Evolutionary conservation across 2,113 vertebrate genomes (phyloP).

Genomic region (Todiramphus chloris): DNA sequence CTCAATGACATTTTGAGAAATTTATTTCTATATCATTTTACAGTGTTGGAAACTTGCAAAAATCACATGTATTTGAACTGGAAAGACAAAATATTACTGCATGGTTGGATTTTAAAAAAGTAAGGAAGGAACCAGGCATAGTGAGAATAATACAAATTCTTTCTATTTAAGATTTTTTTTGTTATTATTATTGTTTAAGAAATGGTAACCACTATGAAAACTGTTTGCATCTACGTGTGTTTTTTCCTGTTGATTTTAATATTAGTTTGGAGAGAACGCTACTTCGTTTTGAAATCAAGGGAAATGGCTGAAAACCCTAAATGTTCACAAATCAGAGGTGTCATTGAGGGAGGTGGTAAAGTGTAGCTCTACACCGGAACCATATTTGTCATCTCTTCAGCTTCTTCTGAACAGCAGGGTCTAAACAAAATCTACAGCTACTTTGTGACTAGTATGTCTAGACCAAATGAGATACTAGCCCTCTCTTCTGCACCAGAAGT

Average conservation of each 20-base stretch:
- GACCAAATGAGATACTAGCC: neutral
- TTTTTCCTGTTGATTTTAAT: neutral
- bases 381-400: neutral
- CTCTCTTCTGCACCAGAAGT: neutral
- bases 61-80: neutral
- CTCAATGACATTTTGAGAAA: neutral
- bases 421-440: neutral
- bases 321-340: neutral
- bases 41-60: neutral
- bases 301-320: neutral
- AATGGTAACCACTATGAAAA: neutral
- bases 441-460: neutral
- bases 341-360: neutral
- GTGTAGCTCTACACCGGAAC: neutral
- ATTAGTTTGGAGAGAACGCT: neutral
- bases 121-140: neutral
- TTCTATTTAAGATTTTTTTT: neutral
- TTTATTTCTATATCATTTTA: neutral
- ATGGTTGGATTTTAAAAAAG: neutral
- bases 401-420: neutral
- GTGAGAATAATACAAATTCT: neutral
- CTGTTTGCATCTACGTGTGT: too few species aligned
- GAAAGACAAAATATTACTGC: neutral
- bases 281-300: neutral
- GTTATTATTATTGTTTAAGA: neutral